These are phyloP conservation scores for Opisthograptis luteolata DNA, from an alignment of 2,888 invertebrate genomes.

Conservation along the genomic window DNA sequence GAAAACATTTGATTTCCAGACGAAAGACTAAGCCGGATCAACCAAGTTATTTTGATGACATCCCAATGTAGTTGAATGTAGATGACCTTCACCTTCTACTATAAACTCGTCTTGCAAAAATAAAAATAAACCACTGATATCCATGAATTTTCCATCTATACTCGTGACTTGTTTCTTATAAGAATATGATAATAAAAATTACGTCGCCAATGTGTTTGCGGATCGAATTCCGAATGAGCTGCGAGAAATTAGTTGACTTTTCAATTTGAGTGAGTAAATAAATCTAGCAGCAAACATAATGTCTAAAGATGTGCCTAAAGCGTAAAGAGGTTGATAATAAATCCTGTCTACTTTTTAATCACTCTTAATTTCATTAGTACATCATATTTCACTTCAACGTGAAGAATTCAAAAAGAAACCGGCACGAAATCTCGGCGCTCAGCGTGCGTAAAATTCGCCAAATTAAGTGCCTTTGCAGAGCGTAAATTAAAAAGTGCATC, in stretches of 20 bases:
- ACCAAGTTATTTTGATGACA: neutral
- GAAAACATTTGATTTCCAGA: neutral
- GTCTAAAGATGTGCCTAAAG: neutral
- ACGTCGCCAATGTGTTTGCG: no score
- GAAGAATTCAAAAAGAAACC: constrained; percentile 23
- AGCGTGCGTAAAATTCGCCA: constrained; percentile 35
- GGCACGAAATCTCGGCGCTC: constrained; percentile 11
- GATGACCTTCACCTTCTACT: constrained; percentile 9
- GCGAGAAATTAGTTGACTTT: no score
- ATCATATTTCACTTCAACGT: constrained; percentile 7
- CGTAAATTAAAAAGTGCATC: constrained; percentile 50
- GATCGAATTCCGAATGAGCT: neutral
- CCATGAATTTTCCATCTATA: neutral
- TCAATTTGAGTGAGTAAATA: neutral
- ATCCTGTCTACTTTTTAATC: constrained; percentile 4
- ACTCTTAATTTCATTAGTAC: constrained; percentile 11
- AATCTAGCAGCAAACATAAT: neutral
- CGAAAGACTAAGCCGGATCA: neutral
- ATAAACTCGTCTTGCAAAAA: neutral
- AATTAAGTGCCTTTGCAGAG: constrained; percentile 36
- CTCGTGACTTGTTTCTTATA: no score
- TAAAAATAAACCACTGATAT: neutral
- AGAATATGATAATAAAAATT: no score
- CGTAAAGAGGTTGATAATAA: constrained; percentile 8
- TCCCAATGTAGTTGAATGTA: constrained; percentile 3